Conservation (phyloP, 2,888 invertebrate genomes). For the Automeris io region DNA sequence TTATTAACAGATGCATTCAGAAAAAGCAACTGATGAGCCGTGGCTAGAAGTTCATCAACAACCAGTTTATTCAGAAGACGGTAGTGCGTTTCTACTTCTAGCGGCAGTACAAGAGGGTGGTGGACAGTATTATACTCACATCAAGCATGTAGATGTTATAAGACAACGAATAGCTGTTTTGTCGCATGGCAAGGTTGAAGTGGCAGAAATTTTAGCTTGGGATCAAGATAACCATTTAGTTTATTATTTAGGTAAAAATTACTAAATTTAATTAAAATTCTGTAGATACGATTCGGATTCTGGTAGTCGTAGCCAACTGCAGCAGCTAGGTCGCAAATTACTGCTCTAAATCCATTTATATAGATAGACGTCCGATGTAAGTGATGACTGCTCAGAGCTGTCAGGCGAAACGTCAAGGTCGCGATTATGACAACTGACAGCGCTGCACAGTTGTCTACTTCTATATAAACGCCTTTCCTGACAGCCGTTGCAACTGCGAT, state of each 20-base stretch:
- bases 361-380: too few relatives aligned
- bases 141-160: slow-evolving; percentile 89
- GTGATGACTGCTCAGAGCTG: too few relatives aligned
- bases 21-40: slow-evolving; percentile 88
- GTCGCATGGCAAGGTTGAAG: slow-evolving; percentile 91
- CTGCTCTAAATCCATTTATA: too few relatives aligned
- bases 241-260: slow-evolving; percentile 78
- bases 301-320: too few relatives aligned
- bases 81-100: slow-evolving; percentile 88
- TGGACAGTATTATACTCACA: slow-evolving; percentile 90
- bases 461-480: too few relatives aligned
- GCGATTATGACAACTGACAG: too few relatives aligned
- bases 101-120: slow-evolving; percentile 91
- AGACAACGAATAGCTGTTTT: slow-evolving; percentile 90
- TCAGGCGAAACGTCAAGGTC: too few relatives aligned
- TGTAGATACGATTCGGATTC: not conserved
- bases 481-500: too few relatives aligned
- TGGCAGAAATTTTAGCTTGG: slow-evolving; percentile 88
- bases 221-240: slow-evolving; percentile 89
- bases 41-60: slow-evolving; percentile 92
- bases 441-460: too few relatives aligned
- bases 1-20: slow-evolving; percentile 82
- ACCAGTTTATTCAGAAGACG: slow-evolving; percentile 89
- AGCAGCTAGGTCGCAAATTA: too few relatives aligned
- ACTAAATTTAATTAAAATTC: not conserved